Conservation (phyloP, 1,140 invertebrate genomes). For the Pseudomyrmex concolor region DNA sequence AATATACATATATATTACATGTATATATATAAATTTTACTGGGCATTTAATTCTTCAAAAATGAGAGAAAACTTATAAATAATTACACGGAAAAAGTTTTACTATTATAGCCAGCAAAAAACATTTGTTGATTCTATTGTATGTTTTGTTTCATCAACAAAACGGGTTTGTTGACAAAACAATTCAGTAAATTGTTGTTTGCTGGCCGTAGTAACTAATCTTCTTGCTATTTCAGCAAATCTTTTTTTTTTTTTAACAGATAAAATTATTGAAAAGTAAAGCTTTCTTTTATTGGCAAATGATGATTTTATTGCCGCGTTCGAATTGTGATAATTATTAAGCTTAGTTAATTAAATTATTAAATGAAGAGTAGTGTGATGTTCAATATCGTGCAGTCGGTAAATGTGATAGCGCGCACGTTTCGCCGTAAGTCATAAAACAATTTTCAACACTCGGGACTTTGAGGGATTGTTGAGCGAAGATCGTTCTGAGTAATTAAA, state of each 20-base stretch:
- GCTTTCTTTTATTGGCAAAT: not conserved
- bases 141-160: no score
- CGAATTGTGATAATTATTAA: conserved; percentile 36
- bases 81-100: no score
- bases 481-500: conserved; percentile 60
- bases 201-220: no score
- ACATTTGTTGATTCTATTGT: no score
- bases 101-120: no score
- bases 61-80: no score
- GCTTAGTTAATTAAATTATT: conserved; percentile 39
- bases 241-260: not conserved
- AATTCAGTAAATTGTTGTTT: no score
- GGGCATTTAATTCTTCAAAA: no score
- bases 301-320: not conserved
- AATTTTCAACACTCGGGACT: conserved; percentile 59
- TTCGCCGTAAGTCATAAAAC: conserved; percentile 49
- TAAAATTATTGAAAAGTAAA: not conserved
- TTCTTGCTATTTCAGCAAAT: no score
- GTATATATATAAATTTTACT: no score
- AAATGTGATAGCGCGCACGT: conserved; percentile 52
- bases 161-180: no score
- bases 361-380: conserved; percentile 47
- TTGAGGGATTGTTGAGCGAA: conserved; percentile 56
- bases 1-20: no score
- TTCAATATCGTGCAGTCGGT: conserved; percentile 47